Evolutionary conservation across 2,888 invertebrate species (phyloP).

Genomic region (Griposia aprilina): DNA sequence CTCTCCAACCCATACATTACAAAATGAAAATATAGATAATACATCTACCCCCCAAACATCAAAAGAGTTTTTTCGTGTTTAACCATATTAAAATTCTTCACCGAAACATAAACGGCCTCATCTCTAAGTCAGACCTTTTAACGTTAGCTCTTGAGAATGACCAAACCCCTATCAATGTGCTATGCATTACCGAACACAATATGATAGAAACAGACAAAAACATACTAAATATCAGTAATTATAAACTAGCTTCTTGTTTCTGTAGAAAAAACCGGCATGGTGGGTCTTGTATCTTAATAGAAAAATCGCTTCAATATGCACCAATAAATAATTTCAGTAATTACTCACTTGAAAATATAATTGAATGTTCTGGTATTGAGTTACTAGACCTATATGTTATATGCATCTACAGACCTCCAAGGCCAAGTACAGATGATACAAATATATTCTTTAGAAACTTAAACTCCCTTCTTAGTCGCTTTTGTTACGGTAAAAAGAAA

Average conservation of each 20-base stretch:
- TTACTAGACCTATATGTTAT: neutral
- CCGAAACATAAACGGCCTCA: neutral
- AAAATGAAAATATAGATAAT: conserved; percentile 1
- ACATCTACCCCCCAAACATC: neutral
- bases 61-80: neutral
- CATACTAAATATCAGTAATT: conserved; percentile 3
- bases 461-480: neutral
- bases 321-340: neutral
- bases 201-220: conserved; percentile 8
- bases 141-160: neutral
- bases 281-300: neutral
- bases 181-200: conserved; percentile 30
- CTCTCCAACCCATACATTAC: neutral
- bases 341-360: neutral
- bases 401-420: conserved; percentile 1
- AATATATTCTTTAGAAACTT: conserved; percentile 2
- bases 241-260: conserved; percentile 2
- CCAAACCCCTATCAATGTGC: neutral
- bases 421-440: neutral
- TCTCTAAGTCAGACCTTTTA: neutral
- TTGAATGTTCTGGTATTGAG: neutral
- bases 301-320: neutral
- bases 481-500: conserved; percentile 3
- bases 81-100: neutral
- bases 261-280: conserved; percentile 1